These are phyloP conservation scores for Rhincodon typus DNA, from an alignment of 2,797 vertebrate species.

Conservation along the genomic window DNA sequence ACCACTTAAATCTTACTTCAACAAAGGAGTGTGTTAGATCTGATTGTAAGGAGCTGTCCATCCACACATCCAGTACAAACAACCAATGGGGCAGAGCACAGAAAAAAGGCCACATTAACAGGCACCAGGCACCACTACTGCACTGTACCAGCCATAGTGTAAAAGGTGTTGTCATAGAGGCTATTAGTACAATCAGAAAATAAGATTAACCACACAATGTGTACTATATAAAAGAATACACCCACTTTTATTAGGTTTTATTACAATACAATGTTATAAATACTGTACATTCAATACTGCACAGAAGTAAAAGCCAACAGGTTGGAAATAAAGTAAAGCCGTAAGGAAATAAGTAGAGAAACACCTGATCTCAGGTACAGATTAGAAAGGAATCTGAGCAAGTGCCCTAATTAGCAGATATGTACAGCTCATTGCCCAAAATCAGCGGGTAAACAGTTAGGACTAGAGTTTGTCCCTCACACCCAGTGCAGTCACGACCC, in stretches of 20 bases:
- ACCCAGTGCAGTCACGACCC: background rate
- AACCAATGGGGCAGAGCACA: background rate
- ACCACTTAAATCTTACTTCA: background rate
- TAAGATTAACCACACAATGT: conserved; percentile 22
- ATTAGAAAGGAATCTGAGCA: background rate
- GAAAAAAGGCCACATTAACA: background rate
- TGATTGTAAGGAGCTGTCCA: background rate
- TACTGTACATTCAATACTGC: conserved; percentile 28
- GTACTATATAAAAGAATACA: conserved; percentile 29
- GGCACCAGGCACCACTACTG: background rate
- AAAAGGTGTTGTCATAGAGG: background rate
- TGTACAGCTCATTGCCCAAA: conserved; percentile 16
- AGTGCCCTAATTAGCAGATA: background rate
- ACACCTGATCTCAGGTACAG: conserved; percentile 5
- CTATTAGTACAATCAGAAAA: conserved; percentile 25
- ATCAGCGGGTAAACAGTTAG: background rate
- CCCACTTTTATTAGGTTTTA: conserved; percentile 29
- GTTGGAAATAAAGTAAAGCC: conserved; percentile 16
- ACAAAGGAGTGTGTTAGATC: background rate
- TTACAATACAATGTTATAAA: conserved; percentile 34
- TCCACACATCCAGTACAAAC: background rate
- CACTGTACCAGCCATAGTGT: background rate
- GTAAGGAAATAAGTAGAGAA: background rate
- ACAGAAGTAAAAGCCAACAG: conserved; percentile 35
- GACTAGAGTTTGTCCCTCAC: background rate